Percentiles rank a stretch among this genome's conserved stretches.
phyloP scores from a whole-genome alignment of 2,888 invertebrate genomes.

The Tetranychus piercei region DNA sequence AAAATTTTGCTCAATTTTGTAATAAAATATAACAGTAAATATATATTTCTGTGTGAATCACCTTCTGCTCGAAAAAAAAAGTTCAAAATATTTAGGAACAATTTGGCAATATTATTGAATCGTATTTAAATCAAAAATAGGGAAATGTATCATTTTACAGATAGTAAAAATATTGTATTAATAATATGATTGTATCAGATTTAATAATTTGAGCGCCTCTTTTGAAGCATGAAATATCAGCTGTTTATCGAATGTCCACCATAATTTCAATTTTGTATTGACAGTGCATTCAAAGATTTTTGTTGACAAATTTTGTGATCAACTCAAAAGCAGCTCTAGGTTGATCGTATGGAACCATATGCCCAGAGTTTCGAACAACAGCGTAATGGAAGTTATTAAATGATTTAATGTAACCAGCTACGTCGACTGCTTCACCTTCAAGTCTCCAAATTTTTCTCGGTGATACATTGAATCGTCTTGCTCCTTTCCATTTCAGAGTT shows the following conservation, averaged over 20 bases:
- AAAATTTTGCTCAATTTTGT: too few relatives aligned
- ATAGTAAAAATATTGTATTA: too few relatives aligned
- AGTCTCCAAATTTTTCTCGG: conserved; percentile 29
- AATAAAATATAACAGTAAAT: too few relatives aligned
- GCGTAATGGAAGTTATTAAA: conserved; percentile 53
- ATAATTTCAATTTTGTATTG: conserved; percentile 29
- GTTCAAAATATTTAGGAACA: too few relatives aligned
- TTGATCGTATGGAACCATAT: conserved; percentile 61
- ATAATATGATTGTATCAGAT: too few relatives aligned
- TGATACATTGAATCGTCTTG: conserved; percentile 47
- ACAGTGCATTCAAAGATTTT: conserved; percentile 32
- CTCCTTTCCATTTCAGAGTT: conserved; percentile 48
- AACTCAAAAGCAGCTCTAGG: conserved; percentile 56
- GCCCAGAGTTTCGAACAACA: conserved; percentile 57
- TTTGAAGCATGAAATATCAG: too few relatives aligned
- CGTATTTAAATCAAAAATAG: too few relatives aligned
- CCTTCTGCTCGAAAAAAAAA: too few relatives aligned
- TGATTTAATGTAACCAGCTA: conserved; percentile 56
- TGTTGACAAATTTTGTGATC: conserved; percentile 47
- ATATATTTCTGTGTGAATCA: too few relatives aligned
- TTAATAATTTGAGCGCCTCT: too few relatives aligned
- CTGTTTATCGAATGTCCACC: background rate
- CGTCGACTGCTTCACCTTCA: conserved; percentile 32
- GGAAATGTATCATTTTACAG: too few relatives aligned
- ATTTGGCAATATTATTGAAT: too few relatives aligned